Evolutionary conservation across 2,797 vertebrate genomes (phyloP), one percentile per base, ranked within the genome.

Genomic region (Periophthalmus magnuspinnatus): DNA sequence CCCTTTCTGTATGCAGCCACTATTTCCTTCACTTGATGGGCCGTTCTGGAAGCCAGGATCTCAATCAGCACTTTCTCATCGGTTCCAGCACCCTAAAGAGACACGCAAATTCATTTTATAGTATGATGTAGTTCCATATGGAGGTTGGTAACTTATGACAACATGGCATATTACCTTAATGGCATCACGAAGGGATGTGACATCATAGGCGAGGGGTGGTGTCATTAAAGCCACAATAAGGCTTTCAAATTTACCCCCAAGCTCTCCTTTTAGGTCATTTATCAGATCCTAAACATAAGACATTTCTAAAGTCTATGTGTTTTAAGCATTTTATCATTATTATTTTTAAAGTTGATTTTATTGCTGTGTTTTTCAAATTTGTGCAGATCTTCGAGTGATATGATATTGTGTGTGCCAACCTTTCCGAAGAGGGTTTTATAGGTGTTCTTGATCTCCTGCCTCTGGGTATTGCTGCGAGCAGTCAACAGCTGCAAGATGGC

Each of bases 391-490:
- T 32, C 13, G 45, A 7, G 21, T 32, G 17, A 41, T 38, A 38
- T 32, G 13, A 7, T 2, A 10, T 21, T 65, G 61, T 28, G 36
- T 10, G 17, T 41, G n/a, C 48, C 10, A n/a, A 21, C 97, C 95
- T 95, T 93, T 90, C 97, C 97, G 85, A 94, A 95, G 14, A 96
- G 93, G 13, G 95, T 98, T 81, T 99, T 99, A 88, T 95, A 99
- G 54, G 90, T 67, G 19, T 79, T 64, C 33, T 91, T 92, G 79
- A 98, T 96, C 81, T 97, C 84, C 89, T 98, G 96, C 77, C 97
- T 95, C 85, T 99, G 97, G 62, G 78, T 73, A 17, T 98, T 99
- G 89, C 91, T 96, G 74, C 97, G 95, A 36, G 93, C 68, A 0
- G 91, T 93, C 81, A 99, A 22, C 85, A 98, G 83, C 63, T 93